Percentiles rank a stretch among this genome's conserved stretches.
phyloP scores from a whole-genome alignment of 2,113 vertebrate genomes.

The Onychostoma macrolepis region DNA sequence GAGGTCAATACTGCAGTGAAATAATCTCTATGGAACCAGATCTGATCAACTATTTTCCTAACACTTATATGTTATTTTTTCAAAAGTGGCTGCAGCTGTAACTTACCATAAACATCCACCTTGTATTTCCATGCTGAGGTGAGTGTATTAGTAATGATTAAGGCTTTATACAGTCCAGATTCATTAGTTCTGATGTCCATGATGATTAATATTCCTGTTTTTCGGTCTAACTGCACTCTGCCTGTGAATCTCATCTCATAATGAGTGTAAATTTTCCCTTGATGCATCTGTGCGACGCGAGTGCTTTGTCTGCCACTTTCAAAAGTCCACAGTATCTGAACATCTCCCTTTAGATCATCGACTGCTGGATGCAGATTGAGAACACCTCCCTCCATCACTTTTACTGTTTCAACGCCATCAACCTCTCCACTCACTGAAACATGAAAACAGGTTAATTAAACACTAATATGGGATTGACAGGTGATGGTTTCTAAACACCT shows the following conservation, averaged over 20 bases:
- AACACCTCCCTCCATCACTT: not conserved
- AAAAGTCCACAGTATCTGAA: conserved; percentile 2
- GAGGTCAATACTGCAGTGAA: not conserved
- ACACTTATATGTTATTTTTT: not conserved
- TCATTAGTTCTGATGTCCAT: not conserved
- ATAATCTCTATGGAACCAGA: not conserved
- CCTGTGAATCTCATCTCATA: not conserved
- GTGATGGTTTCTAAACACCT: not conserved
- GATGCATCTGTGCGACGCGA: conserved; percentile 3
- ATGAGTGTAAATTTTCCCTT: conserved; percentile 8
- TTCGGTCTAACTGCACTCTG: not conserved
- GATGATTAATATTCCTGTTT: not conserved
- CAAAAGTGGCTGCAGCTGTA: not conserved
- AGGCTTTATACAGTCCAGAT: not conserved
- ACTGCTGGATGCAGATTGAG: not conserved
- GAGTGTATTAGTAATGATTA: not conserved
- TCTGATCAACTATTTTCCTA: not conserved
- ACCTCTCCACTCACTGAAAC: not conserved
- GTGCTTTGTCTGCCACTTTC: not conserved
- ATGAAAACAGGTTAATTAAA: not conserved
- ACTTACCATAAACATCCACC: not conserved
- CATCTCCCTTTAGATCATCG: not conserved
- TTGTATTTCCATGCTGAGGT: not conserved
- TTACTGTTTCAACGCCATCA: not conserved
- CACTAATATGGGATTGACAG: not conserved